Conservation (phyloP, 2,888 invertebrate species). For the Acholoe squamosa region DNA sequence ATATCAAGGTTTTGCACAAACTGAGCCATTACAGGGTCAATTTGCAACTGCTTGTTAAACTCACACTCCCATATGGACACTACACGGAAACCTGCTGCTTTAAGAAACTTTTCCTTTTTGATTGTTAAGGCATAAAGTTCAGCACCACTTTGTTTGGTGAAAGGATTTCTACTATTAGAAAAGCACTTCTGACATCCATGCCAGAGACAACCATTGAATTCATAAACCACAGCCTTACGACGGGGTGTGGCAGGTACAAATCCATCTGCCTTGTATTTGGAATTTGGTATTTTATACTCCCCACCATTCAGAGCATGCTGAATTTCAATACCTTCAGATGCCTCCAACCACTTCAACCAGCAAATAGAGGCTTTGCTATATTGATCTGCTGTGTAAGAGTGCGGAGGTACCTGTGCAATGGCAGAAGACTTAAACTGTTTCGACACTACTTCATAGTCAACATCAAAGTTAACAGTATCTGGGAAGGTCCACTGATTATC, state of each 20-base stretch:
- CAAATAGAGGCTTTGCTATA: slow-evolving; percentile 15
- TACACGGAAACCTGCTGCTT: not conserved
- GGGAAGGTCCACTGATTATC: not conserved
- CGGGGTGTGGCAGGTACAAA: not conserved
- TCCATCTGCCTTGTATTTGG: slow-evolving; percentile 47
- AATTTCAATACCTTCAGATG: not conserved
- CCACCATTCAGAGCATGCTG: slow-evolving; percentile 46
- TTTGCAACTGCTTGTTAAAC: slow-evolving; percentile 68
- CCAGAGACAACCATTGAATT: slow-evolving; percentile 57
- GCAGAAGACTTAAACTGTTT: not conserved
- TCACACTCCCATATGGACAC: slow-evolving; percentile 72
- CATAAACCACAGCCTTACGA: not conserved
- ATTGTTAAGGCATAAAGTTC: slow-evolving; percentile 21
- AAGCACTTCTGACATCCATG: slow-evolving; percentile 53
- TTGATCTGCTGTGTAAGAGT: not conserved
- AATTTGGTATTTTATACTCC: not conserved
- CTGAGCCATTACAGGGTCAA: slow-evolving; percentile 62
- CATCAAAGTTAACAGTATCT: not conserved
- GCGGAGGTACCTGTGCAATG: not conserved
- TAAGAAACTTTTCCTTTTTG: not conserved
- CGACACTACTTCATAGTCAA: not conserved
- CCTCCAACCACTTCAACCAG: slow-evolving; percentile 31
- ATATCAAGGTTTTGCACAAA: slow-evolving; percentile 68
- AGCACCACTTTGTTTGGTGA: not conserved
- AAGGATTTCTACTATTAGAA: not conserved